Evolutionary conservation across 2,797 vertebrate genomes (phyloP).

Genomic region (Ceryle rudis): DNA sequence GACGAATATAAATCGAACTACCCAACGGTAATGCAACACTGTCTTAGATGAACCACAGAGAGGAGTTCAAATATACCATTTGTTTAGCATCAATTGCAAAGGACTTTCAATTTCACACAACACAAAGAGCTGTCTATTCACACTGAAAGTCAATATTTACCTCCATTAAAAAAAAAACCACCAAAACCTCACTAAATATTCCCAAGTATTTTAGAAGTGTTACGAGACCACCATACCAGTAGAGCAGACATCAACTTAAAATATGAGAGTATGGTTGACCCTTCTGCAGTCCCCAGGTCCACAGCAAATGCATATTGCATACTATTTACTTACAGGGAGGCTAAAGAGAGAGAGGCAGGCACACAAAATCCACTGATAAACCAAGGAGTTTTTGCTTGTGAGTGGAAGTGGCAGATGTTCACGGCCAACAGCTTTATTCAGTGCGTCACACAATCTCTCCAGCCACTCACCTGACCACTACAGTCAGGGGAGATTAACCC

Average conservation of each 20-base stretch:
- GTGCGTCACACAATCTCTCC: rapidly evolving
- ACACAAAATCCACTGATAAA: not conserved
- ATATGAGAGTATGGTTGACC: not conserved
- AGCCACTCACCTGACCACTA: not conserved
- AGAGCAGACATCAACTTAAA: not conserved
- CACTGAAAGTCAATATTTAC: not conserved
- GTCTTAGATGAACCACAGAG: not conserved
- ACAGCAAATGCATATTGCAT: not conserved
- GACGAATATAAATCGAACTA: not conserved
- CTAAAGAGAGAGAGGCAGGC: not conserved
- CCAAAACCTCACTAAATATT: not conserved
- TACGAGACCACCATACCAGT: not conserved
- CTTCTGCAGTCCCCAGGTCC: not conserved
- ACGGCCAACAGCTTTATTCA: not conserved
- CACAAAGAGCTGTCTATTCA: not conserved
- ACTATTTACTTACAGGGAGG: not conserved
- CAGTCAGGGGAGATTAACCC: not conserved
- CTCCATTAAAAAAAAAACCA: not conserved
- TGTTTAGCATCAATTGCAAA: not conserved
- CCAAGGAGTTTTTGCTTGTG: not conserved
- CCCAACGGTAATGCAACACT: not conserved
- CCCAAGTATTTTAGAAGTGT: not conserved
- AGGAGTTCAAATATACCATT: not conserved
- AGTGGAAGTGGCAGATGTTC: rapidly evolving
- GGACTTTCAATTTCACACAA: not conserved